A percentile compares a stretch with the other conserved stretches of the same genome.
phyloP scores from a whole-genome alignment of 30 jellyfish, hydroid and myxozoan species.

The Aurelia aurita region DNA sequence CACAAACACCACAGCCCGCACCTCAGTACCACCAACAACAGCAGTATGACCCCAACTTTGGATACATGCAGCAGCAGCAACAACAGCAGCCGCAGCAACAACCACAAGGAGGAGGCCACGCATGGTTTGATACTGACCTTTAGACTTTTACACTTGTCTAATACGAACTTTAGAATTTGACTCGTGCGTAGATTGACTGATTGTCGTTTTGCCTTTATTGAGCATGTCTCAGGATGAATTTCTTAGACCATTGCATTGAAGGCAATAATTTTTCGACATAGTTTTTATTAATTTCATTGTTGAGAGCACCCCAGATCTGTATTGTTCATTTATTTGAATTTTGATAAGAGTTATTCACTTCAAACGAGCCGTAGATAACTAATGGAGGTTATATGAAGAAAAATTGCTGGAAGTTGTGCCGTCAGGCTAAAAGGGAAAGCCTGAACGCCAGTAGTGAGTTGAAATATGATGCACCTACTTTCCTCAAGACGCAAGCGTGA shows the following conservation, averaged over 20 bases:
- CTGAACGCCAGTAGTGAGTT: no score
- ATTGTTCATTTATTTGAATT: no score
- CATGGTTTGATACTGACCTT: constrained; percentile 98
- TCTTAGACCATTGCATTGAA: constrained; percentile 1
- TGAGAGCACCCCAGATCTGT: neutral
- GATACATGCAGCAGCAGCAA: constrained; percentile 75
- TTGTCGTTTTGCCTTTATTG: constrained; percentile 4
- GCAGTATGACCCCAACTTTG: constrained; percentile 73
- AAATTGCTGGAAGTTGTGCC: no score
- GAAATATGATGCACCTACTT: no score
- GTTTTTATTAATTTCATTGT: constrained; percentile 3
- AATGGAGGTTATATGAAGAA: no score
- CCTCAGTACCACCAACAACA: constrained; percentile 83
- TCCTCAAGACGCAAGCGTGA: no score
- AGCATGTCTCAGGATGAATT: neutral
- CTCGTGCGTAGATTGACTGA: constrained; percentile 31
- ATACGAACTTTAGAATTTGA: constrained; percentile 23
- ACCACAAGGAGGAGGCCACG: constrained; percentile 85
- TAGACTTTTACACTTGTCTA: constrained; percentile 37
- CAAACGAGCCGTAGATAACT: no score
- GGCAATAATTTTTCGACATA: neutral
- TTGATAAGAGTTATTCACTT: no score
- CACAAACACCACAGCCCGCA: constrained; percentile 79
- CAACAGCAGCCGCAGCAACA: constrained; percentile 78
- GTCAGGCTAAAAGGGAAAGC: no score